These are phyloP conservation scores for Chrysemys picta DNA, from an alignment of 2,113 vertebrate species.

Conservation along the genomic window DNA sequence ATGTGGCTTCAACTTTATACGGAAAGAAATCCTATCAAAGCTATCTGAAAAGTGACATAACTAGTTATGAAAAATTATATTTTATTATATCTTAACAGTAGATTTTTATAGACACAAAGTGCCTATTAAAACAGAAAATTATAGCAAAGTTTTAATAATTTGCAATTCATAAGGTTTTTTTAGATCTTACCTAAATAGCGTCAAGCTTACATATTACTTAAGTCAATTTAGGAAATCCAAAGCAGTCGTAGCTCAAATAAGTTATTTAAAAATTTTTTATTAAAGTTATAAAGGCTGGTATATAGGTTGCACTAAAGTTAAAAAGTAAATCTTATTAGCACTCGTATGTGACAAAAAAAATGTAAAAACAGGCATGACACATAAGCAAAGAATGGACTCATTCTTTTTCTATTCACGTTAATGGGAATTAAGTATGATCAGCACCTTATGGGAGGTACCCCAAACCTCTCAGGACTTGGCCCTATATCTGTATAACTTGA, in stretches of 20 bases:
- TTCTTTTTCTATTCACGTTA: background rate
- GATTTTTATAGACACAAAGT: background rate
- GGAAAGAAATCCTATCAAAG: conserved; percentile 31
- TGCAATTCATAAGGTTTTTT: background rate
- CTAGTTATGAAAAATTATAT: conserved; percentile 50
- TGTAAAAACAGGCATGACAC: background rate
- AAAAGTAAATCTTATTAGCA: background rate
- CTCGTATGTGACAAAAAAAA: background rate
- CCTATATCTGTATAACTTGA: background rate
- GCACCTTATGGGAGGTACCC: background rate
- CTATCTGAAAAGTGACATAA: conserved; percentile 25
- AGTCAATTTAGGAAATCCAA: background rate
- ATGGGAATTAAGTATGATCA: background rate
- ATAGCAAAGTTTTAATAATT: background rate
- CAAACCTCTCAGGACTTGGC: background rate
- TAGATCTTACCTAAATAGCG: background rate
- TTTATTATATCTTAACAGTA: conserved; percentile 8
- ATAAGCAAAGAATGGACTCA: background rate
- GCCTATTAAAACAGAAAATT: background rate
- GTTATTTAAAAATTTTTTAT: background rate
- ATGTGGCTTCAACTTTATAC: conserved; percentile 29
- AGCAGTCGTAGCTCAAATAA: background rate
- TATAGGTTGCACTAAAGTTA: background rate
- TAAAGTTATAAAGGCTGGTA: background rate
- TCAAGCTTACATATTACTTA: background rate